A percentile compares a stretch with the other conserved stretches of the same genome.
Evolutionary conservation across 2,113 vertebrate species (phyloP).

Genomic region (Otolemur garnettii): DNA sequence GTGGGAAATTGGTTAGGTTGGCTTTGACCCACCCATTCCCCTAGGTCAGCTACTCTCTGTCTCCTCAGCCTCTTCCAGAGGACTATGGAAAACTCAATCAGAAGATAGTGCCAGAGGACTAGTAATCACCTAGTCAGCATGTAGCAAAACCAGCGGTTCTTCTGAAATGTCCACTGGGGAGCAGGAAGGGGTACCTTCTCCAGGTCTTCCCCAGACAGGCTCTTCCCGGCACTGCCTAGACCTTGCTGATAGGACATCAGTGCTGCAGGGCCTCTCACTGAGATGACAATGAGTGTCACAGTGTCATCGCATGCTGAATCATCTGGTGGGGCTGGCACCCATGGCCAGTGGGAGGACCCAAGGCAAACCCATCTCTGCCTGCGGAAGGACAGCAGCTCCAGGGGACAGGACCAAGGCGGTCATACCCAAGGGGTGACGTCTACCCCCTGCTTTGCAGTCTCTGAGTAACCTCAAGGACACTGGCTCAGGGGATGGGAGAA

Average conservation of each 20-base stretch:
- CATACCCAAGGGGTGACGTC: not conserved
- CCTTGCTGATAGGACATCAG: not conserved
- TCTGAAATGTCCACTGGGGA: not conserved
- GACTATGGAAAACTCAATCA: not conserved
- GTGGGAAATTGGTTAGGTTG: not conserved
- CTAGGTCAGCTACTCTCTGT: not conserved
- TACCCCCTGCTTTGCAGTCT: not conserved
- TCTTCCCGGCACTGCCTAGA: not conserved
- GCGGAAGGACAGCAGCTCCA: not conserved
- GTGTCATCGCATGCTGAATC: not conserved
- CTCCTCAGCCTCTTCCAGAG: not conserved
- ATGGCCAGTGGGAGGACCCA: not conserved
- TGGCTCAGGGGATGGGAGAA: not conserved
- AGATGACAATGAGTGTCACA: not conserved
- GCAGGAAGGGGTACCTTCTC: not conserved
- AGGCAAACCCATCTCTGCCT: not conserved
- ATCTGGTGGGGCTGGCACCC: not conserved
- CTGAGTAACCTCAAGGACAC: not conserved
- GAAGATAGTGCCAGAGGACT: not conserved
- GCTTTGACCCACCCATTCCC: not conserved
- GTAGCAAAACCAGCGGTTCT: not conserved
- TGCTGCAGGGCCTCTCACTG: not conserved
- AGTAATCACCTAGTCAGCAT: not conserved
- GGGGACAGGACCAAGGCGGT: not conserved
- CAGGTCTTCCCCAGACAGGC: not conserved